Conservation (phyloP, 2,797 vertebrate species). For the Alcedo atthis region DNA sequence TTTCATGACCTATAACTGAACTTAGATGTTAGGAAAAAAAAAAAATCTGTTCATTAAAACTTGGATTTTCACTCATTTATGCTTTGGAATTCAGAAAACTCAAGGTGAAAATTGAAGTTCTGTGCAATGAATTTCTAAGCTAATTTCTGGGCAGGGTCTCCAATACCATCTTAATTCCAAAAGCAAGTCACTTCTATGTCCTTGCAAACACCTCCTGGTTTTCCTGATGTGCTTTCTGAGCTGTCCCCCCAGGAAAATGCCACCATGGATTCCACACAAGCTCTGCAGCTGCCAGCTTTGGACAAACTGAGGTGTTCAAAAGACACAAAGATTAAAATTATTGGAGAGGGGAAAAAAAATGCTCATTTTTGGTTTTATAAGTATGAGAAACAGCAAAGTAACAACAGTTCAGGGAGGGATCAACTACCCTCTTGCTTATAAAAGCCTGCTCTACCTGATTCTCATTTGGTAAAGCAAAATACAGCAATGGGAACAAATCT, state of each 20-base stretch:
- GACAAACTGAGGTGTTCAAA: not conserved
- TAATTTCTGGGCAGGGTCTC: not conserved
- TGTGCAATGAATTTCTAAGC: not conserved
- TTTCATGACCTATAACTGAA: not conserved
- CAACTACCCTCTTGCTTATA: not conserved
- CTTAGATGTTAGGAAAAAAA: not conserved
- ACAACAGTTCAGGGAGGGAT: not conserved
- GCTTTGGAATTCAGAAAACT: not conserved
- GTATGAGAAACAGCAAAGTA: not conserved
- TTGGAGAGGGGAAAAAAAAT: not conserved
- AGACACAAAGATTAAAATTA: not conserved
- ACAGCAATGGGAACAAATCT: conserved; percentile 5
- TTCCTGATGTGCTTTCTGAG: not conserved
- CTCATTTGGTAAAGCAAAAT: not conserved
- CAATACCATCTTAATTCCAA: not conserved
- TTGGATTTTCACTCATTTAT: not conserved
- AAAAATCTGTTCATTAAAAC: not conserved
- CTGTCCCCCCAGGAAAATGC: not conserved
- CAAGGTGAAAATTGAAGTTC: not conserved
- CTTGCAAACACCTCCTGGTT: not conserved
- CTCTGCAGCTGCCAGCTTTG: not conserved
- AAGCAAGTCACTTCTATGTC: not conserved
- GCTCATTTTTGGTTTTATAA: not conserved
- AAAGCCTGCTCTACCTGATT: not conserved
- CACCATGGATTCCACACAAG: not conserved